Evolutionary conservation across 1,140 invertebrate genomes (phyloP).

Genomic region (Anthonomus grandis): DNA sequence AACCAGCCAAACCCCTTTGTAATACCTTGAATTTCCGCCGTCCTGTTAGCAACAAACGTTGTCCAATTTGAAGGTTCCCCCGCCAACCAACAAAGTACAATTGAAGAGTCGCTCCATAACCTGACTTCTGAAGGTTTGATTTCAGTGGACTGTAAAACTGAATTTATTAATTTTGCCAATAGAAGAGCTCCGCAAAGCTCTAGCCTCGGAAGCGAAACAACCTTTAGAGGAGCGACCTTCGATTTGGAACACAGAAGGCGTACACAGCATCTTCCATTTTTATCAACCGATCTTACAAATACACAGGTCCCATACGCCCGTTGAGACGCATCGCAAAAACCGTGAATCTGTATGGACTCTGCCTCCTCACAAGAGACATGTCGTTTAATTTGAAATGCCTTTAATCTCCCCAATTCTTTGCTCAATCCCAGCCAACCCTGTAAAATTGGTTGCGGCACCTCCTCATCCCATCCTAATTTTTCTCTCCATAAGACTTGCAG

Average conservation of each 20-base stretch:
- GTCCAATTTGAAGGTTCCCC: constrained; percentile 27
- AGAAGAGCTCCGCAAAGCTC: constrained; percentile 13
- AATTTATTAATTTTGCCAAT: not conserved
- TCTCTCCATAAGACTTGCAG: constrained; percentile 39
- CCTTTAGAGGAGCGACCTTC: constrained; percentile 11
- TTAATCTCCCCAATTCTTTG: not conserved
- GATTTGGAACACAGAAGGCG: constrained; percentile 11
- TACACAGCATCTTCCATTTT: not conserved
- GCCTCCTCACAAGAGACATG: constrained; percentile 3
- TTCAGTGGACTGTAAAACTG: not conserved
- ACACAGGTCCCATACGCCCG: constrained; percentile 42
- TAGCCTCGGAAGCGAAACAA: not conserved
- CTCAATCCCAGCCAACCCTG: constrained; percentile 4
- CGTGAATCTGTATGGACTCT: constrained; percentile 33
- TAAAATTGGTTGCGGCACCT: constrained; percentile 13
- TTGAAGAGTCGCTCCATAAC: constrained; percentile 29
- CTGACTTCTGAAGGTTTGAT: not conserved
- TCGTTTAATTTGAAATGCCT: not conserved
- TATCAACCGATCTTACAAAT: constrained; percentile 31
- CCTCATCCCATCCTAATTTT: constrained; percentile 37
- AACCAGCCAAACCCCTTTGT: constrained; percentile 27
- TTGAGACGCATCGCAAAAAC: constrained; percentile 45
- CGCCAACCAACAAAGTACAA: constrained; percentile 26
- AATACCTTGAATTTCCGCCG: constrained; percentile 34
- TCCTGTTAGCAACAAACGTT: constrained; percentile 35